phyloP scores from a whole-genome alignment of 2,113 vertebrate genomes.

The Melanostigma gelatinosum region DNA sequence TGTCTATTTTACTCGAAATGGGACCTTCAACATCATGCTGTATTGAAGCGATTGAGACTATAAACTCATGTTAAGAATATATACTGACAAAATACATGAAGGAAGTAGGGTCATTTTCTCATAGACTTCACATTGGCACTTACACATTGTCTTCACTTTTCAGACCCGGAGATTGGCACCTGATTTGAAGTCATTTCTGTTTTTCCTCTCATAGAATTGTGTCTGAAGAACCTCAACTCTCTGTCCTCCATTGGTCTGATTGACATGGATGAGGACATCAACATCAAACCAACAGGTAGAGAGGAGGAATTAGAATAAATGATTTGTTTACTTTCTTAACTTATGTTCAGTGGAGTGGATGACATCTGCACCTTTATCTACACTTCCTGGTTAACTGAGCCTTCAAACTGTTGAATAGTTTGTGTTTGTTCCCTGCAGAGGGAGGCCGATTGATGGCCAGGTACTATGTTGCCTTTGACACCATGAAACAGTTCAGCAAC shows the following conservation, averaged over 20 bases:
- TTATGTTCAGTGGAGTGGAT: neutral
- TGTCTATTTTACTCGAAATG: neutral
- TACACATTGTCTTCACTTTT: neutral
- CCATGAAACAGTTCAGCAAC: constrained; percentile 90
- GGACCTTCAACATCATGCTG: neutral
- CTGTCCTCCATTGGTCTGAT: constrained; percentile 92
- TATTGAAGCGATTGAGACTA: neutral
- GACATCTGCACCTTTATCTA: neutral
- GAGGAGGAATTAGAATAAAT: neutral
- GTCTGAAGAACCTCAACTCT: constrained; percentile 94
- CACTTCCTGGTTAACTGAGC: neutral
- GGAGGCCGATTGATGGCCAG: constrained; percentile 93
- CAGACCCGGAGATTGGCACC: neutral
- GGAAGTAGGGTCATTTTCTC: neutral
- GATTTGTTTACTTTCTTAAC: neutral
- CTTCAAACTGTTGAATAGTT: neutral
- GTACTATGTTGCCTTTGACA: constrained; percentile 95
- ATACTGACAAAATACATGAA: neutral
- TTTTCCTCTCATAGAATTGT: constrained; percentile 85
- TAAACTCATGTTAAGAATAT: neutral
- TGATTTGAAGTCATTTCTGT: neutral
- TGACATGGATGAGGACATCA: constrained; percentile 91
- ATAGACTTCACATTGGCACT: neutral
- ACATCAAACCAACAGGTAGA: constrained; percentile 95
- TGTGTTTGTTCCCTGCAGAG: constrained; percentile 79